Evolutionary conservation across 2,888 invertebrate genomes (phyloP).

Genomic region (Thymelicus acteon): DNA sequence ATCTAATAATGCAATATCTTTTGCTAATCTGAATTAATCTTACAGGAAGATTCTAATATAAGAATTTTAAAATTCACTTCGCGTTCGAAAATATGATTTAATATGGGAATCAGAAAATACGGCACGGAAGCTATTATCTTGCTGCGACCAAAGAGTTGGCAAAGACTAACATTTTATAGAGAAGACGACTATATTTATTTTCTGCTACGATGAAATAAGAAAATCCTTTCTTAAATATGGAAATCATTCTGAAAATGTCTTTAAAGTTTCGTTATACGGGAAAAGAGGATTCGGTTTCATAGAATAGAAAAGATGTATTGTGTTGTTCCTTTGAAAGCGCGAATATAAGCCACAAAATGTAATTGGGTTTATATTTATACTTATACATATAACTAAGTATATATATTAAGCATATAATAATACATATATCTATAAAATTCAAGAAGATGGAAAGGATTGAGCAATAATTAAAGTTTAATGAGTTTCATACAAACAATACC

Average conservation of each 20-base stretch:
- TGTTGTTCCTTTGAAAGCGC: neutral
- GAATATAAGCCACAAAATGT: too few species aligned
- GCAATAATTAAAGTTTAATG: too few species aligned
- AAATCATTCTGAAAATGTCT: conserved; percentile 2
- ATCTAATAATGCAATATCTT: too few species aligned
- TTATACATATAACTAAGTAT: too few species aligned
- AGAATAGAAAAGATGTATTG: neutral
- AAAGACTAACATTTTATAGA: conserved; percentile 18
- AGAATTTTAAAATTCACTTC: conserved; percentile 31
- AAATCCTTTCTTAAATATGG: neutral
- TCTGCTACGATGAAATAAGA: neutral
- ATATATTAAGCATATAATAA: too few species aligned
- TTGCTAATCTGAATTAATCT: neutral
- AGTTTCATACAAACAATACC: neutral
- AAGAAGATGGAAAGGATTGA: too few species aligned
- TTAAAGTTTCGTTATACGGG: neutral
- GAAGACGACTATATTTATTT: conserved; percentile 1
- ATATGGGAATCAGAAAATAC: conserved; percentile 32
- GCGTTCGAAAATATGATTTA: conserved; percentile 33
- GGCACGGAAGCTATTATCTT: conserved; percentile 34
- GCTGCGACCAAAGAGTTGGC: conserved; percentile 20
- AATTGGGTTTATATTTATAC: too few species aligned
- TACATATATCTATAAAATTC: too few species aligned
- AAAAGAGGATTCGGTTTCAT: neutral
- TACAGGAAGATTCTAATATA: neutral